These are phyloP conservation scores for Lasiurus cinereus DNA, from an alignment of 2,113 vertebrate genomes.

Conservation along the genomic window DNA sequence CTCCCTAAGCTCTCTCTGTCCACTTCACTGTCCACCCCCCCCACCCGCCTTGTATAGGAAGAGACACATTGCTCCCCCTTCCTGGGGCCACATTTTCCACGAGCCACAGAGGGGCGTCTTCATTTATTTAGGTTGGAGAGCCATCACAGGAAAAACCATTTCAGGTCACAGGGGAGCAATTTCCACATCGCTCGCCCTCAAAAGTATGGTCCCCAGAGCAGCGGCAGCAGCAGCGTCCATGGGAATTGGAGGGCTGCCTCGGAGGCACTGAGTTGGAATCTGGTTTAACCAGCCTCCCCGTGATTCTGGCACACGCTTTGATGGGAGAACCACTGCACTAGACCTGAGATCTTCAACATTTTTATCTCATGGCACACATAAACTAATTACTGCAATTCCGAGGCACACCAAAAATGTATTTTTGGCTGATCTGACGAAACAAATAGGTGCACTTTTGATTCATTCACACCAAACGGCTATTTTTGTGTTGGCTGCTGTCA, in stretches of 20 bases:
- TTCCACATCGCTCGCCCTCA: neutral
- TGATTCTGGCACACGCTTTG: rapidly evolving
- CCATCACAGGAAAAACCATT: rapidly evolving
- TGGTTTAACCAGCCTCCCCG: rapidly evolving
- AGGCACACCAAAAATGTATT: neutral
- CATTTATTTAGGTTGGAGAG: neutral
- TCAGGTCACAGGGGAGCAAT: neutral
- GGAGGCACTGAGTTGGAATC: neutral
- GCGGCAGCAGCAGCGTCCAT: neutral
- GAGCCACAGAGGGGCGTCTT: no score
- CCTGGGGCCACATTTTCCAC: neutral
- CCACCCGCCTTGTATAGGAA: neutral
- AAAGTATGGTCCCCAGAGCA: no score
- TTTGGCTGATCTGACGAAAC: neutral
- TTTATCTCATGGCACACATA: neutral
- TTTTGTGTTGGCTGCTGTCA: neutral
- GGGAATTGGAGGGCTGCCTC: rapidly evolving
- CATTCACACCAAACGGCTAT: neutral
- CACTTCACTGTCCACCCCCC: no score
- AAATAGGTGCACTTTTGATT: neutral
- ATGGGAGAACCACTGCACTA: neutral
- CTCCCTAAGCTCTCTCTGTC: no score
- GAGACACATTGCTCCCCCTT: neutral
- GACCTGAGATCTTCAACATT: neutral
- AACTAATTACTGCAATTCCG: neutral